Evolutionary conservation across 2,113 vertebrate genomes (phyloP), one percentile per base, ranked within the genome.

Genomic region (Siphamia tubifer): DNA sequence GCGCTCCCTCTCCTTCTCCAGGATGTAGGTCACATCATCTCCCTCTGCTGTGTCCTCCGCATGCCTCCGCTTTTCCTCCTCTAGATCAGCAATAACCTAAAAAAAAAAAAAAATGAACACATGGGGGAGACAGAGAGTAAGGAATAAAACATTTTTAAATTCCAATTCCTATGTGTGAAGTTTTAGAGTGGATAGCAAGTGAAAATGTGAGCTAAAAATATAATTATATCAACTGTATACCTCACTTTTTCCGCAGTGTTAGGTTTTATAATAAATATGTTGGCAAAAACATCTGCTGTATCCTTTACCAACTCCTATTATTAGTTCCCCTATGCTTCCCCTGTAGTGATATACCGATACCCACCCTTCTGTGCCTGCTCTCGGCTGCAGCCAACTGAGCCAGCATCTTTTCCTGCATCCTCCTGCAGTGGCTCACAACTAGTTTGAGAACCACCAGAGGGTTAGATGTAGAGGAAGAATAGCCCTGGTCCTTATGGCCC

Each of bases 11-110:
- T 99, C 96, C 81, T 99, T 99, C 91, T 99, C 97, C 80, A 99
- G 91, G 92, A 99, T 96, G 86, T 96, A 99, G 13, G 97, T 99
- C 90, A 99, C 96, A 56, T 99, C 96, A 38, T 99, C 97, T 5
- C 97, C 97, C 89, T 99, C 96, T 0, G 97, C 97, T 0, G 97
- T 94, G 87, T 99, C 97, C 87, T 99, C 96, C 0, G 97, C 97
- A 19, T 99, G 97, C 74, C 94, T 88, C 68, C 95, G 94, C 25
- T 93, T 87, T 66, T 99, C 97, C 58, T 98, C 96, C 88, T 99
- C 97, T 60, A 99, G 93, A 90, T 99, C 97, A 74, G 96, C 86
- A 47, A 99, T 98, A 57, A 99, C 97, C 97, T 98, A 86, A 66
- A n/a, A n/a, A n/a, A n/a, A n/a, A n/a, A n/a, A n/a, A n/a, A n/a